Evolutionary conservation across 2,888 invertebrate genomes (phyloP), one percentile per base, ranked within the genome.

Genomic region (Ormyrus labotus): DNA sequence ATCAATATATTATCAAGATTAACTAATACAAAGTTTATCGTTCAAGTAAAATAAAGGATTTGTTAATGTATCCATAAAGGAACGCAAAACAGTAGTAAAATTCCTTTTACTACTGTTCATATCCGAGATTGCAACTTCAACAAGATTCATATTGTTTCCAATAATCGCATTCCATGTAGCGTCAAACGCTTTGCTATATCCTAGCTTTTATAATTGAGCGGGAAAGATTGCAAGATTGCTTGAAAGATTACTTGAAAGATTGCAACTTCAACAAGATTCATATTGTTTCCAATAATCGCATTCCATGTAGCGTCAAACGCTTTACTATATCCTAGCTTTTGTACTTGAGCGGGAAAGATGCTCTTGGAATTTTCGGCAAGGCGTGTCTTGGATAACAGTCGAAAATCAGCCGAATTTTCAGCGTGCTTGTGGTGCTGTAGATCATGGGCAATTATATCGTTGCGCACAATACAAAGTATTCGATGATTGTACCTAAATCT

Each of bases 151-250:
- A 63, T 55, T 78, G 55, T 78, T 68, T 72, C 53, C 67, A 60
- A 69, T 80, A 80, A 80, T 75, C 70, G 60, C 80, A 80, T 80
- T 80, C 80, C 69, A 60, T 34, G 9, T 65, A 60, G 68, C 47
- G 47, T 13, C 51, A 51, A 51, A 57, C 13, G 34, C 61, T 19
- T 55, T 77, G 13, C 69, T 13, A 63, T 50, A 65, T 8, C 65
- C 50, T 8, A 11, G 77, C 70, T 77, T 78, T 78, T 58, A 58
- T 67, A 58, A 60, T 69, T 13, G 73, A 50, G 53, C 63, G 13
- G 34, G 34, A 34, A 34, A 34, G 34, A 34, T 34, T 13, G 13
- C 13, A 13, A 13, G 13, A 13, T 13, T 13, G 13, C 13, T 13
- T 13, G 13, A 13, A 13, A 13, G 13, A 13, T 13, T 13, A 13